Base-by-base conservation (phyloP, 2,888 invertebrate genomes). In the Brassicogethes aeneus region DNA sequence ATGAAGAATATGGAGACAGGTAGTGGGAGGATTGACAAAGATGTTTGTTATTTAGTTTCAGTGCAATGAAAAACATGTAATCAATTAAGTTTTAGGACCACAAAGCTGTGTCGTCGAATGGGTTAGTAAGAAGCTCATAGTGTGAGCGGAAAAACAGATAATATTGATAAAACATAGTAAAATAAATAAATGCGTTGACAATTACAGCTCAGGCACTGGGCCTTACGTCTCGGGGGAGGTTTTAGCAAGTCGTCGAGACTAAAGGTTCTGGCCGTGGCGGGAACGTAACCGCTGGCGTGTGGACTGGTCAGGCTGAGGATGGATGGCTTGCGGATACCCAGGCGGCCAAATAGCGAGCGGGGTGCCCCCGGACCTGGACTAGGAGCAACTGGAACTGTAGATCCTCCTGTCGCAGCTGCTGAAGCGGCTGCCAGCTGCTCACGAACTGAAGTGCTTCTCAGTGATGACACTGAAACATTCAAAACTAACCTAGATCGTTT, bases 201-300 rank as follows among this genome's bases (percentile, higher is more conserved):
- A 43, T 43, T 46, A 52, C 45, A 54, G 42, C 48, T 45, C 48
- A 54, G 59, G 57, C 57, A 47, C 56, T 48, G 54, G 65, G 70
- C 77, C 82, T 83, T 84, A 83, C 83, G 83, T 82, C 81, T 79
- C 70, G 80, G 79, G 73, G 79, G 80, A 72, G 83, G 81, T 76
- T 83, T 82, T 76, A 86, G 81, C 72, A 86, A 80, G 81, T 86
- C 85, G 78, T 86, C 86, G 77, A 85, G 79, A 78, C 85, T 85
- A 79, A 85, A 85, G 69, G 86, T 85, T 74, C 85, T 78, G 69
- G 81, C 80, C 70, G 82, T 78, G 69, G 78, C 77, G 56, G 71
- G 70, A 55, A 68, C 58, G 54, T 65, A 64, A 52, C 64, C 64
- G 62, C 67, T 62, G 65, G 69, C 65, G 70, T 69, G 68, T 73